A percentile compares a stretch with the other conserved stretches of the same genome.
These are phyloP conservation scores for Phrynosoma blainvillii DNA, from an alignment of 2,113 vertebrate species.

Conservation along the genomic window DNA sequence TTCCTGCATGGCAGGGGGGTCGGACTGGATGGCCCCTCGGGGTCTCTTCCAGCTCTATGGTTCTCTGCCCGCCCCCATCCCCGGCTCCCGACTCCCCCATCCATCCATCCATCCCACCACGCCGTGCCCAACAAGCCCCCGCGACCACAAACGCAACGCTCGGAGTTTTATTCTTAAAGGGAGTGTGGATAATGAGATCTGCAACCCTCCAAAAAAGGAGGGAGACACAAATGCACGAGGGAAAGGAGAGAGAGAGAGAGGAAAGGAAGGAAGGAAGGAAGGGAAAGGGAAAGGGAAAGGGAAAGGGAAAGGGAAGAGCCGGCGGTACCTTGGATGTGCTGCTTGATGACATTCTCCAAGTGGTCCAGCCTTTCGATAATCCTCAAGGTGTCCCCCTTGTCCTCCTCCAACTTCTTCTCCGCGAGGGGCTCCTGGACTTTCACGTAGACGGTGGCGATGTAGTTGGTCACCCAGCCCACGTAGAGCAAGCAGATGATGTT, in stretches of 20 bases:
- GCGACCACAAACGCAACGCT: no score
- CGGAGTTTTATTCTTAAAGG: not conserved
- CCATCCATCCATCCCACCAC: not conserved
- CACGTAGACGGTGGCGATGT: slow-evolving; percentile 95
- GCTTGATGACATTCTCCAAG: slow-evolving; percentile 96
- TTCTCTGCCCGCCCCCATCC: no score
- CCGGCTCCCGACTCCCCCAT: not conserved
- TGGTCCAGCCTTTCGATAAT: slow-evolving; percentile 96
- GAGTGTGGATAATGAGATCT: not conserved
- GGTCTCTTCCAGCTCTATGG: no score
- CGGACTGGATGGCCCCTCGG: not conserved
- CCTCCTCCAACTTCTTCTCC: slow-evolving; percentile 91
- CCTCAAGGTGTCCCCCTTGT: slow-evolving; percentile 92
- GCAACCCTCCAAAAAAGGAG: no score
- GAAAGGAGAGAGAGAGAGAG: not conserved
- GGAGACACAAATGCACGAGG: no score
- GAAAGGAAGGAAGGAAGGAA: no score
- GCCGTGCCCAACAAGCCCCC: no score
- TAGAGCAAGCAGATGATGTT: slow-evolving; percentile 97
- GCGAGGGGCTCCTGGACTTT: slow-evolving; percentile 89
- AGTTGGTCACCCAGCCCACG: slow-evolving; percentile 98
- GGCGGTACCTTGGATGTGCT: slow-evolving; percentile 94
- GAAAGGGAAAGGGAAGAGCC: not conserved
- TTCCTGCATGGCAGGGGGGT: not conserved
- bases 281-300: not conserved